A percentile compares a stretch with the other conserved stretches of the same genome.
Evolutionary conservation across 2,113 vertebrate genomes (phyloP).

Genomic region (Mirounga angustirostris): DNA sequence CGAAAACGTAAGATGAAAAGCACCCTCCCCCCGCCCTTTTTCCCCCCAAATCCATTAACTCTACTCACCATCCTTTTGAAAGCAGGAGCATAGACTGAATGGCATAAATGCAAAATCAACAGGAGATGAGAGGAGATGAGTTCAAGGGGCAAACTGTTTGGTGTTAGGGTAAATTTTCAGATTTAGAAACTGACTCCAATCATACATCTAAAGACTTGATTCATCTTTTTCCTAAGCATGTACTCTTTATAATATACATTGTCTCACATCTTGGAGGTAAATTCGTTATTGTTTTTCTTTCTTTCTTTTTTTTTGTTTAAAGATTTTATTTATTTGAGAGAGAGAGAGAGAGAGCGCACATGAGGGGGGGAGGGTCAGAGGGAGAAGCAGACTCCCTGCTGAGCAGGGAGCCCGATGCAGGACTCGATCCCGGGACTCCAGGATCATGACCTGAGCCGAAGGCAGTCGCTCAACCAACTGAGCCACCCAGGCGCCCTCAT

Average conservation of each 20-base stretch:
- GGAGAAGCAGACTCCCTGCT: too few relatives aligned
- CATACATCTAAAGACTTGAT: background rate
- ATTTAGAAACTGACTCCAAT: conserved; percentile 42
- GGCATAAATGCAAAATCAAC: background rate
- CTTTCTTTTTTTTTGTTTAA: too few relatives aligned
- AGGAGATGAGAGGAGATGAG: background rate
- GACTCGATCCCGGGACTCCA: too few relatives aligned
- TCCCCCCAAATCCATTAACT: conserved; percentile 2
- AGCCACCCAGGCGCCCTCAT: background rate
- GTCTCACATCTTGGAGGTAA: conserved; percentile 5
- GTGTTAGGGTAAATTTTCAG: background rate
- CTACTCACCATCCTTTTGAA: background rate
- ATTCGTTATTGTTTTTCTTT: background rate
- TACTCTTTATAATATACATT: background rate
- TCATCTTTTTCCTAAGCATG: background rate
- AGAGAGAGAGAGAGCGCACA: too few relatives aligned
- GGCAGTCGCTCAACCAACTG: too few relatives aligned
- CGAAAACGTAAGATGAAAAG: background rate
- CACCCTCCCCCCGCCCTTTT: too few relatives aligned
- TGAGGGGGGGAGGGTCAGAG: too few relatives aligned
- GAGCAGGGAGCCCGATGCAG: too few relatives aligned
- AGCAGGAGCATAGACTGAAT: background rate
- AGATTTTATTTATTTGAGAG: too few relatives aligned
- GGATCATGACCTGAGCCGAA: too few relatives aligned
- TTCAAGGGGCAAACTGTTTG: background rate